A percentile compares a stretch with the other conserved stretches of the same genome.
Evolutionary conservation across 2,797 vertebrate genomes (phyloP).

Genomic region (Zalophus californianus): DNA sequence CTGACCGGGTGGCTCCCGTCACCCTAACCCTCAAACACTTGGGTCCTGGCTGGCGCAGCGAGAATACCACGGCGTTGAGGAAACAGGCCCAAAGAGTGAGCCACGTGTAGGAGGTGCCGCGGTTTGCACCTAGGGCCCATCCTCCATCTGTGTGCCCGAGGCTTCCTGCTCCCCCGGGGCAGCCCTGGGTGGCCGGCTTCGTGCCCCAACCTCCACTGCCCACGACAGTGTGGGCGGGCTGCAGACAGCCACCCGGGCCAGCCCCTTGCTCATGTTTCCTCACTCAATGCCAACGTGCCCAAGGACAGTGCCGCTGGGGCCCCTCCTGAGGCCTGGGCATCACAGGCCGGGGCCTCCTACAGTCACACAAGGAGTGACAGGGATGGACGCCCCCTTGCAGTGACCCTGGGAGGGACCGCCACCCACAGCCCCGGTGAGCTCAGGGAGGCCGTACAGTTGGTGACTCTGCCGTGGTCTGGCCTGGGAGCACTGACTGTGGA

Average conservation of each 20-base stretch:
- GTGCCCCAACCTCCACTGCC: neutral
- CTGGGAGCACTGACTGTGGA: fast-evolving
- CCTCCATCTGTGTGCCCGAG: neutral
- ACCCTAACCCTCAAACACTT: neutral
- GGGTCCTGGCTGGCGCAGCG: neutral
- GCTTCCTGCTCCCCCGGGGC: neutral
- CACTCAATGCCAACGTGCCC: neutral
- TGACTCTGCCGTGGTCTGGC: neutral
- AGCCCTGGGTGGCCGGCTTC: neutral
- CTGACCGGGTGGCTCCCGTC: fast-evolving
- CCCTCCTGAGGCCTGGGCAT: neutral
- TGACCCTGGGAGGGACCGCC: neutral
- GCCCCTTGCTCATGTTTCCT: neutral
- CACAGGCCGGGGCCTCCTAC: neutral
- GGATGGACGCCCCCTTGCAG: neutral
- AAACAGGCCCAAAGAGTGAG: neutral
- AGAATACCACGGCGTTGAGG: no score
- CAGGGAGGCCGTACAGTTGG: neutral
- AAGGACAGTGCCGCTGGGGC: neutral
- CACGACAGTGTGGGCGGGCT: fast-evolving
- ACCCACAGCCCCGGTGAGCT: neutral
- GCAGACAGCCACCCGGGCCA: neutral
- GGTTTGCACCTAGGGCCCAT: neutral
- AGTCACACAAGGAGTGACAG: neutral
- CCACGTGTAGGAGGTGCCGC: fast-evolving